Percentiles rank a stretch among this genome's conserved stretches.
Conservation (phyloP, 2,113 vertebrate genomes). For the Brevimyrus niger region DNA sequence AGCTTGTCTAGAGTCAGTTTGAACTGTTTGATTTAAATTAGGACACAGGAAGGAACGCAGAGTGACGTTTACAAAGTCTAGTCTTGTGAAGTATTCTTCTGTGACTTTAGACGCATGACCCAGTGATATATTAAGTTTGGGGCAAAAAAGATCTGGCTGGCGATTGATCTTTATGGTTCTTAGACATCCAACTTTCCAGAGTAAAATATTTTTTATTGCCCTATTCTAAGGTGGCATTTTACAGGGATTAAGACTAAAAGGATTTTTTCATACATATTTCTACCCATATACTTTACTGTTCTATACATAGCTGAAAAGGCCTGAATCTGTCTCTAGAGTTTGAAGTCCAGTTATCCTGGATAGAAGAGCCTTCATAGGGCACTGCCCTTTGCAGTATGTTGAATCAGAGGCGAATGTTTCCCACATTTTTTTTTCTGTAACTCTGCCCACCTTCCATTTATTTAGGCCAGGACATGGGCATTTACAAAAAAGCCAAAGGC, state of each 20-base stretch:
- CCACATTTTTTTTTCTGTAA: background rate
- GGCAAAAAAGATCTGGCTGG: background rate
- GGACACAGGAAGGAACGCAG: background rate
- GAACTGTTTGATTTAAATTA: background rate
- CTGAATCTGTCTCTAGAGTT: conserved; percentile 27
- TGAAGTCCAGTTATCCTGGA: conserved; percentile 32
- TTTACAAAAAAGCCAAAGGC: background rate
- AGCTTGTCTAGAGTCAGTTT: background rate
- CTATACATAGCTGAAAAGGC: conserved; percentile 14
- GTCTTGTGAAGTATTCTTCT: background rate
- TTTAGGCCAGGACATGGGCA: background rate
- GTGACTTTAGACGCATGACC: background rate
- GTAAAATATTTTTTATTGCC: conserved; percentile 4
- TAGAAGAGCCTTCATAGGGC: conserved; percentile 35
- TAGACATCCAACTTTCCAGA: background rate
- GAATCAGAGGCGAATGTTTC: background rate
- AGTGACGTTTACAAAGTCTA: background rate
- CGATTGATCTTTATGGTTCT: background rate
- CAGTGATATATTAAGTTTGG: background rate
- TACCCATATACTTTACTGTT: conserved; percentile 18
- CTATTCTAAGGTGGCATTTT: background rate
- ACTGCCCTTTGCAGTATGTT: background rate
- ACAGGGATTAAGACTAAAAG: background rate
- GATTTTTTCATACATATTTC: conserved; percentile 15
- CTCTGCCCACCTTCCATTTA: background rate